Evolutionary conservation across 2,113 vertebrate species (phyloP), one percentile per base, ranked within the genome.

Genomic region (Pluvialis apricaria): DNA sequence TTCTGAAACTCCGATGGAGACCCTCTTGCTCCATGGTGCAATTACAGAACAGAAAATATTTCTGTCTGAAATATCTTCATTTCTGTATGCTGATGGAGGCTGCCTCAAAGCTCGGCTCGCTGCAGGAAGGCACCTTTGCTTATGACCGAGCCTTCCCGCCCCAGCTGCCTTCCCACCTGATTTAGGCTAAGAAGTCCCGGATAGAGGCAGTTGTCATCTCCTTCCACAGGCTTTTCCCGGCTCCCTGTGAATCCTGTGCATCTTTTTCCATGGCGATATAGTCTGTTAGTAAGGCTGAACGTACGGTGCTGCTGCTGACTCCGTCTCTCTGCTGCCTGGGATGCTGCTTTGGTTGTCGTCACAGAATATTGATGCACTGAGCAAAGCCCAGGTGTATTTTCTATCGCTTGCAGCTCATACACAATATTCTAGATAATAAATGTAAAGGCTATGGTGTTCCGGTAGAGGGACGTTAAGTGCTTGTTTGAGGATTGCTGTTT

Each of bases 101-200:
- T 45, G 72, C 44, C 76, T 29, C 34, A 34, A 26, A 49, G 40
- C 71, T 77, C 58, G 29, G 47, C 70, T 52, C 34, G 0, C 42
- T 38, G 58, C 34, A 15, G 47, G 32, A 44, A 10, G 25, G 32
- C 79, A 38, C 52, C 21, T 55, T 42, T 29, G 38, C 70, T 47
- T 28, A 1, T 2, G 10, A 15, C 52, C 0, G 2, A 66, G 40
- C 15, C 38, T 42, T 51, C 76, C 49, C 5, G 0, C 51, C 58
- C 81, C 62, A 32, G 26, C 40, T 24, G 5, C 57, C 22, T 25
- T 38, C 11, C 36, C 55, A 51, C 16, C 54, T 22, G 18, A 8
- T 32, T 16, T 38, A 52, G n/a, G 5, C 55, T 24, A 17, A 16
- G 2, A 60, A 64, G 40, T 38, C 58, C 47, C 17, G 20, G 31